Evolutionary conservation across 2,113 vertebrate species (phyloP), one percentile per base, ranked within the genome.

Genomic region (Podiceps cristatus): DNA sequence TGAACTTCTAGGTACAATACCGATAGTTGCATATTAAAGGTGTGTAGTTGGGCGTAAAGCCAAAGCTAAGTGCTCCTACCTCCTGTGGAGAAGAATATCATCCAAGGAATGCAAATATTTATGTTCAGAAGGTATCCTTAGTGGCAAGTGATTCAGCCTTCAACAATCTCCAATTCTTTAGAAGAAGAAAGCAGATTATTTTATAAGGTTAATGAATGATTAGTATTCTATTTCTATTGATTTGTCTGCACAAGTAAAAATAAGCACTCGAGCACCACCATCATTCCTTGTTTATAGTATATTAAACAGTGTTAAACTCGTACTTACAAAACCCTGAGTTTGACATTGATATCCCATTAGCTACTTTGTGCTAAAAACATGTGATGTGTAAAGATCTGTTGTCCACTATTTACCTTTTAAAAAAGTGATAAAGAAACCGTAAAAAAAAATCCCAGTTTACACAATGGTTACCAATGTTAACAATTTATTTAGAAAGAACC

Each of bases 101-200:
- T 86, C 27, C 29, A 58, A 66, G 71, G 92, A 97, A 96, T 95
- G 78, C 47, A 97, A 98, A 96, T 96, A 93, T 96, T 98, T 95
- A 64, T 73, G 92, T 27, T 87, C 71, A 86, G 67, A 89, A 87
- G 37, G n/a, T 95, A 86, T 80, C 80, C 74, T 78, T 95, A 94
- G 52, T 40, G 96, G 73, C 75, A 82, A 89, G 33, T 76, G 42
- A 93, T 86, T 96, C 82, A 77, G 66, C 14, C 63, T 88, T 93
- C 75, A 53, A 16, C 59, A 79, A 37, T 87, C 89, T 88, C 19
- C 27, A 50, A 2, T 91, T 84, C 82, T 94, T 84, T 37, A 47
- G 44, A 74, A 76, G 67, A 45, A 94, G 40, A 60, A 91, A 95
- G 11, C 40, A 56, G 66, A 25, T 66, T 49, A 74, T 74, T 94